These are phyloP conservation scores for Caenorhabditis tropicalis DNA, from an alignment of 1,140 invertebrate genomes.

Conservation along the genomic window DNA sequence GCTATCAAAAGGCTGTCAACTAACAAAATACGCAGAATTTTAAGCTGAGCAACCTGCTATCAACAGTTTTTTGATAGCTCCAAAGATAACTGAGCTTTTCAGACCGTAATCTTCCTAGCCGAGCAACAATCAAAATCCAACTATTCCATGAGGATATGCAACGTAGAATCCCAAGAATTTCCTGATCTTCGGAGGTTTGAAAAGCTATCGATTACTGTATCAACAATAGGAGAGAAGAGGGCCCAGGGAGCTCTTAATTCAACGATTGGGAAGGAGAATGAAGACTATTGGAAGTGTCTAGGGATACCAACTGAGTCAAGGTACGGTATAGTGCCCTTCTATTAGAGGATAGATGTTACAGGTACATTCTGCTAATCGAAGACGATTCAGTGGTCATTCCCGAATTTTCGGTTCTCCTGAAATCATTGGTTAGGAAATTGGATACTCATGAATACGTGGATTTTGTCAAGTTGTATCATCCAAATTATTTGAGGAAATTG, in stretches of 20 bases:
- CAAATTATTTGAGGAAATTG: constrained; percentile 21
- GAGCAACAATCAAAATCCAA: neutral
- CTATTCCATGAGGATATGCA: neutral
- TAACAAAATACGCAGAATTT: too few relatives aligned
- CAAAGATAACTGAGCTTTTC: neutral
- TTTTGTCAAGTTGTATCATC: constrained; percentile 44
- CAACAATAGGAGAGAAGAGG: neutral
- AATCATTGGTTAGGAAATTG: neutral
- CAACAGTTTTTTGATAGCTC: too few relatives aligned
- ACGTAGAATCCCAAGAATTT: constrained; percentile 37
- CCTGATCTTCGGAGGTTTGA: neutral
- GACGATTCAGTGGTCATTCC: constrained; percentile 33
- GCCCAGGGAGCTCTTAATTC: neutral
- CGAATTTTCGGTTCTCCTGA: constrained; percentile 1
- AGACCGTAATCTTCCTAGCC: neutral
- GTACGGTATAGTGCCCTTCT: neutral
- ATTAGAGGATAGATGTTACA: neutral
- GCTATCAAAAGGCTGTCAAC: too few relatives aligned
- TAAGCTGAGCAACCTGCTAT: too few relatives aligned
- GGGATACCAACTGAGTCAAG: neutral
- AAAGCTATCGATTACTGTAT: neutral
- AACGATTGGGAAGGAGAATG: constrained; percentile 7
- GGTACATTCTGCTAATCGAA: constrained; percentile 25
- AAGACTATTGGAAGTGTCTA: constrained; percentile 43
- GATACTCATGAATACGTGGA: constrained; percentile 2